These are phyloP conservation scores for Nipponacmea schrenckii DNA, from an alignment of 2,888 invertebrate genomes.

Conservation along the genomic window DNA sequence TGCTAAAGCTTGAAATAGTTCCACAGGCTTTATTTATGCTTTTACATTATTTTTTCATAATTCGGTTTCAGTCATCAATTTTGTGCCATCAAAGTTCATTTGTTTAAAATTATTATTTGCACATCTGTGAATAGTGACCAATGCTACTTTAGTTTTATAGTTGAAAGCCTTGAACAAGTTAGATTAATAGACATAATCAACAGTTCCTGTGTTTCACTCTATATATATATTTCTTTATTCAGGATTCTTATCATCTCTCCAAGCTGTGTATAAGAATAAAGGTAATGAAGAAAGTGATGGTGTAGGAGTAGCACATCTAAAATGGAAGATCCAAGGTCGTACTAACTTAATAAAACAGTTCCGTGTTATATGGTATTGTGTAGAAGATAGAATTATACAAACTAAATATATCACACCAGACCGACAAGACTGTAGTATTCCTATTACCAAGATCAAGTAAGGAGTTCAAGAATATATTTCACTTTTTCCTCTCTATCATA, in stretches of 20 bases:
- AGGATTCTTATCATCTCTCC: slow-evolving; percentile 52
- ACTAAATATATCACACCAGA: slow-evolving; percentile 60
- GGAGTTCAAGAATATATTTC: slow-evolving; percentile 15
- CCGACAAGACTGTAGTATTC: slow-evolving; percentile 52
- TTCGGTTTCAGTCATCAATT: background rate
- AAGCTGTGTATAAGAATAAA: slow-evolving; percentile 47
- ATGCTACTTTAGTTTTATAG: background rate
- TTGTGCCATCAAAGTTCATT: too few species aligned
- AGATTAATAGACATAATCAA: background rate
- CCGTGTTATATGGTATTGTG: slow-evolving; percentile 62
- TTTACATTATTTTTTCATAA: background rate
- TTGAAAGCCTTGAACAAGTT: background rate
- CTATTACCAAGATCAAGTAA: slow-evolving; percentile 61
- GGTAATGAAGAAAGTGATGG: slow-evolving; percentile 48
- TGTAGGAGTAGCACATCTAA: slow-evolving; percentile 59
- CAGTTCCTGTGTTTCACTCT: background rate
- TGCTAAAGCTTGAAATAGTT: slow-evolving; percentile 1
- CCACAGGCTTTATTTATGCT: background rate
- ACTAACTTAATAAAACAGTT: slow-evolving; percentile 58
- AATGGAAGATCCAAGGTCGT: slow-evolving; percentile 61
- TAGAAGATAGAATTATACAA: slow-evolving; percentile 59
- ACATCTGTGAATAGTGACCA: too few species aligned
- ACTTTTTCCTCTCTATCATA: background rate
- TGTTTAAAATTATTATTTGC: too few species aligned
- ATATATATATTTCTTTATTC: background rate